These are phyloP conservation scores for Enteromius thamalakanensis DNA, from an alignment of 2,797 vertebrate genomes.

Conservation along the genomic window DNA sequence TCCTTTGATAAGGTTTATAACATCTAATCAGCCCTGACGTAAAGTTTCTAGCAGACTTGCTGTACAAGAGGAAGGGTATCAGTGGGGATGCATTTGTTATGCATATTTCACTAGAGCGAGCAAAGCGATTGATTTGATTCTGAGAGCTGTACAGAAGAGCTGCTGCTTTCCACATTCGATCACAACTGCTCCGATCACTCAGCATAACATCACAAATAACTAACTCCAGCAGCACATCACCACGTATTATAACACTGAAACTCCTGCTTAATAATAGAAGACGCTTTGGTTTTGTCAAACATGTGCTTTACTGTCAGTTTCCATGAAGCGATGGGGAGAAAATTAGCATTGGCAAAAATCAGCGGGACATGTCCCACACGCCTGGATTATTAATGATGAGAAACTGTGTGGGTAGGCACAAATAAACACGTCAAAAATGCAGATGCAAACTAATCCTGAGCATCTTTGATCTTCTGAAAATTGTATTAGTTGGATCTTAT, in stretches of 20 bases:
- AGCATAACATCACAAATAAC: slow-evolving; percentile 11
- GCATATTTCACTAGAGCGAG: background rate
- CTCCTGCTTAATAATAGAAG: slow-evolving; percentile 3
- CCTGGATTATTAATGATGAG: background rate
- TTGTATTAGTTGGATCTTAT: background rate
- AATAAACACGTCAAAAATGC: background rate
- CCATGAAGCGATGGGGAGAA: background rate
- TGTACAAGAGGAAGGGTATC: background rate
- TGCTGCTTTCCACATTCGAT: slow-evolving; percentile 63
- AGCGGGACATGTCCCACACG: background rate
- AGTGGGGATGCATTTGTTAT: background rate
- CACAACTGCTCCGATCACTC: slow-evolving; percentile 51
- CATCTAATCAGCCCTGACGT: background rate
- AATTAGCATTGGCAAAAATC: background rate
- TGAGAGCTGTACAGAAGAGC: slow-evolving; percentile 11
- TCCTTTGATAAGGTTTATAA: background rate
- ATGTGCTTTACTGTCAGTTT: background rate
- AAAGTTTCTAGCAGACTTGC: background rate
- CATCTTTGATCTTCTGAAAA: background rate
- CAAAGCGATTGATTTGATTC: background rate
- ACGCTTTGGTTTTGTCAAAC: background rate
- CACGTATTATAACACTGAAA: background rate
- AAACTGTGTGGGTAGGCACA: background rate
- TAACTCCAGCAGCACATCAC: background rate
- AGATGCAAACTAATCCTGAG: background rate